A percentile compares a stretch with the other conserved stretches of the same genome.
Evolutionary conservation across 2,888 invertebrate species (phyloP).

Genomic region (Drosophila tanythrix): DNA sequence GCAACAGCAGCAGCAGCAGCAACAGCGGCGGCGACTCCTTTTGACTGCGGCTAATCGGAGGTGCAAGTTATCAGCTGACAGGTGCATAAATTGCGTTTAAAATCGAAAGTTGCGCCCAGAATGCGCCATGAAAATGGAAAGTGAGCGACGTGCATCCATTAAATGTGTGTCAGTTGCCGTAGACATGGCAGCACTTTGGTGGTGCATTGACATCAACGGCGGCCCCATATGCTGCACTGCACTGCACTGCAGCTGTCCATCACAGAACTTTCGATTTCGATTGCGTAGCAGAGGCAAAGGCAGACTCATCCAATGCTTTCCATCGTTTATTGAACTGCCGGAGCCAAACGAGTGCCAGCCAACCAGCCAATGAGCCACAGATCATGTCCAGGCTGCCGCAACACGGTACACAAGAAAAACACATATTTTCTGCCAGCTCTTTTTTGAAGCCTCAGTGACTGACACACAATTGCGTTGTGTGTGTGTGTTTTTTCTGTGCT

Average conservation of each 20-base stretch:
- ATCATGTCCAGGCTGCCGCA: conserved; percentile 44
- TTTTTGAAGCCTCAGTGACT: conserved; percentile 71
- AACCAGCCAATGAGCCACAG: conserved; percentile 61
- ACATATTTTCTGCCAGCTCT: conserved; percentile 63
- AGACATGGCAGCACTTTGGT: conserved; percentile 19
- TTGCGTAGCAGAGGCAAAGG: conserved; percentile 54
- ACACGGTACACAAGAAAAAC: conserved; percentile 54
- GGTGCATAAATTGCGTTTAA: conserved; percentile 77
- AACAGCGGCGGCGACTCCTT: conserved; percentile 1
- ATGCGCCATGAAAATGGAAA: conserved; percentile 65
- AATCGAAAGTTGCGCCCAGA: conserved; percentile 77
- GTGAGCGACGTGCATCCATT: conserved; percentile 76
- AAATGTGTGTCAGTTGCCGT: conserved; percentile 73
- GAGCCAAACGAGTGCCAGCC: neutral
- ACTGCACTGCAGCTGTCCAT: conserved; percentile 71
- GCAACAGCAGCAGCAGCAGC: conserved; percentile 4
- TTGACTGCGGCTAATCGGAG: conserved; percentile 49
- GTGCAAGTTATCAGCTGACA: conserved; percentile 73
- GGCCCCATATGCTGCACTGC: conserved; percentile 25
- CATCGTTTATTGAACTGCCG: conserved; percentile 73
- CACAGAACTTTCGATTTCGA: conserved; percentile 79
- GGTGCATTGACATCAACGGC: conserved; percentile 67
- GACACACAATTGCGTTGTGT: conserved; percentile 75
- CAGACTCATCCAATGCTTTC: conserved; percentile 52
- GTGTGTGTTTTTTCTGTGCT: conserved; percentile 41